Base-by-base conservation (phyloP, 2,797 vertebrate genomes). In the Ficedula albicollis region DNA sequence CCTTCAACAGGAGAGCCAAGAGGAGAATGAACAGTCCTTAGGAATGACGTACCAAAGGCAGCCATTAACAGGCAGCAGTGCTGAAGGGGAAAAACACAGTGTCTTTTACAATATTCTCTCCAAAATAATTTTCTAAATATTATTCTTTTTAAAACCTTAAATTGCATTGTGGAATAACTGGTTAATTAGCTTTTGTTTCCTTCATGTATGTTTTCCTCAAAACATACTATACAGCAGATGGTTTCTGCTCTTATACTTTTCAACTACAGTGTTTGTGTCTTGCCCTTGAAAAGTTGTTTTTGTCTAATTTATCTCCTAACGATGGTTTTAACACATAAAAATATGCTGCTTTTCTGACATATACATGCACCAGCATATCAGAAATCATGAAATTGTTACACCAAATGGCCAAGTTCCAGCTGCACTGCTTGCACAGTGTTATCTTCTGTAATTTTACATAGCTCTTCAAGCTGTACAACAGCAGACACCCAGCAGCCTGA, bases 181-280 rank as follows among this genome's bases (percentile, higher is more conserved):
- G 54, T 77, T 93, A 87, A 96, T 92, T 93, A 95, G 76, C 32
- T 85, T 81, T 87, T 59, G 41, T 74, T 87, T 87, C 64, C 52
- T 82, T 21, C 84, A 56, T 11, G 48, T 44, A 67, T 91, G 74
- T 90, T 97, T 96, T 95, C 49, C 89, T 68, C 72, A 92, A 93
- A 93, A 93, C 43, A 73, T 29, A 39, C 63, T 32, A 77, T 43
- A 86, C 21, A 96, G 82, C 96, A 97, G 96, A 97, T 96, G 93
- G 86, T 39, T 95, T 93, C 70, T 92, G 79, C 76, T 96, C 58
- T 75, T 84, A 34, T 2, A 70, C 43, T 92, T 86, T 84, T 36
- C 74, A 96, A 23, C 63, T 68, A 52, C 7, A 72, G n/a, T 63
- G 66, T 74, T 86, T 66, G 67, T 88, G n/a, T 74, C 74, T 67